Conservation (phyloP, 2,888 invertebrate genomes). For the Axea sp. region DNA sequence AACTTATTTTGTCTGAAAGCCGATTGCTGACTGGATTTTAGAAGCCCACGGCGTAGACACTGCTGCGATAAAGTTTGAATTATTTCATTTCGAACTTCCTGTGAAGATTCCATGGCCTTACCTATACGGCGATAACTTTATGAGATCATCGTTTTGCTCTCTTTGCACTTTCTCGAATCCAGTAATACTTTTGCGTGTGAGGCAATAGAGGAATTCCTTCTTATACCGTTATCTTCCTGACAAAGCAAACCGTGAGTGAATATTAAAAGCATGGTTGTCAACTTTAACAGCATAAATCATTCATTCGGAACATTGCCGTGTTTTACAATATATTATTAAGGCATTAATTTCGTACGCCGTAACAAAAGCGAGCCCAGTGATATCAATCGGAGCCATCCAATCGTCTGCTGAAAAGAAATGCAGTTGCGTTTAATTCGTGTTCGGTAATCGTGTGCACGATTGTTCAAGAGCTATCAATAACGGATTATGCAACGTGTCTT, state of each 20-base stretch:
- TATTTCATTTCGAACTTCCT: slow-evolving; percentile 68
- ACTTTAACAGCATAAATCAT: slow-evolving; percentile 39
- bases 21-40: slow-evolving; percentile 54
- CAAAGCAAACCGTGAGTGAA: slow-evolving; percentile 47
- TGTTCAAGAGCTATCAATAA: no score
- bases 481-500: no score
- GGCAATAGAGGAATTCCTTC: slow-evolving; percentile 45
- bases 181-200: slow-evolving; percentile 53
- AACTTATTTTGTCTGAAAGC: slow-evolving; percentile 52
- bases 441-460: no score
- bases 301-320: slow-evolving; percentile 26
- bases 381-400: no score
- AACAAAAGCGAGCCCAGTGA: slow-evolving; percentile 14
- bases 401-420: no score
- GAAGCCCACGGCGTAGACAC: slow-evolving; percentile 48
- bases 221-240: slow-evolving; percentile 54
- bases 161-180: slow-evolving; percentile 56
- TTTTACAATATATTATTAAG: slow-evolving; percentile 20
- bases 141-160: slow-evolving; percentile 52
- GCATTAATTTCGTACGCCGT: slow-evolving; percentile 18
- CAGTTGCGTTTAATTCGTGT: no score
- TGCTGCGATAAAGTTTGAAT: slow-evolving; percentile 66
- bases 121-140: slow-evolving; percentile 56
- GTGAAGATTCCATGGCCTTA: slow-evolving; percentile 59
- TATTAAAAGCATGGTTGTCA: slow-evolving; percentile 51